These are phyloP conservation scores for Drosophila meridiana DNA, from an alignment of 2,888 invertebrate species.

Conservation along the genomic window DNA sequence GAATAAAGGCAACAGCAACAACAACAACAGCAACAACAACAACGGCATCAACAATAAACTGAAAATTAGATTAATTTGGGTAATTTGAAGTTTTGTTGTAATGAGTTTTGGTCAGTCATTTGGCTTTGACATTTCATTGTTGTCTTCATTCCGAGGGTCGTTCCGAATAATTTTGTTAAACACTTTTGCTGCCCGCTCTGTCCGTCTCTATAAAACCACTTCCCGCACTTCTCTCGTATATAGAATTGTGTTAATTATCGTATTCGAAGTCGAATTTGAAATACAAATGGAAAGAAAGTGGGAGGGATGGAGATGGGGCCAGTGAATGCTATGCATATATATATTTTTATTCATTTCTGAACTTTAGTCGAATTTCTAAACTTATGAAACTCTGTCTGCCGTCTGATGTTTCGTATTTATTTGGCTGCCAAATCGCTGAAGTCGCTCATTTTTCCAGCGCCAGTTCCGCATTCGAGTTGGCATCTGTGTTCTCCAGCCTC, in stretches of 20 bases:
- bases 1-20: slow-evolving; percentile 53
- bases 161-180: slow-evolving; percentile 38
- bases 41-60: slow-evolving; percentile 43
- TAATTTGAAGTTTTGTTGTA: slow-evolving; percentile 82
- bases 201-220: slow-evolving; percentile 13
- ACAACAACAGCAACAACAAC: slow-evolving; percentile 12
- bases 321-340: neutral
- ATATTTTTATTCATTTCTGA: slow-evolving; percentile 44
- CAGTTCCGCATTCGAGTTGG: slow-evolving; percentile 72
- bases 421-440: slow-evolving; percentile 75
- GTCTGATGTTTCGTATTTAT: slow-evolving; percentile 70
- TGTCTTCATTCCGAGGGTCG: slow-evolving; percentile 68
- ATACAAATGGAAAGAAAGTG: slow-evolving; percentile 8
- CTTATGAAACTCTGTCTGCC: slow-evolving; percentile 46
- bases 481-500: slow-evolving; percentile 34
- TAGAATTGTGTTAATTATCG: slow-evolving; percentile 36
- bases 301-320: neutral
- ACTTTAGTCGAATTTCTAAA: slow-evolving; percentile 41
- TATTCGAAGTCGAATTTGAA: slow-evolving; percentile 9
- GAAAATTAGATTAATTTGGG: slow-evolving; percentile 82
- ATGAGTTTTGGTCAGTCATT: slow-evolving; percentile 79
- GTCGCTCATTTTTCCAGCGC: slow-evolving; percentile 67
- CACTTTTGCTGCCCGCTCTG: slow-evolving; percentile 6
- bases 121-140: slow-evolving; percentile 73
- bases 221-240: slow-evolving; percentile 7